phyloP scores from a whole-genome alignment of 2,113 vertebrate genomes.

The Xiphophorus hellerii region DNA sequence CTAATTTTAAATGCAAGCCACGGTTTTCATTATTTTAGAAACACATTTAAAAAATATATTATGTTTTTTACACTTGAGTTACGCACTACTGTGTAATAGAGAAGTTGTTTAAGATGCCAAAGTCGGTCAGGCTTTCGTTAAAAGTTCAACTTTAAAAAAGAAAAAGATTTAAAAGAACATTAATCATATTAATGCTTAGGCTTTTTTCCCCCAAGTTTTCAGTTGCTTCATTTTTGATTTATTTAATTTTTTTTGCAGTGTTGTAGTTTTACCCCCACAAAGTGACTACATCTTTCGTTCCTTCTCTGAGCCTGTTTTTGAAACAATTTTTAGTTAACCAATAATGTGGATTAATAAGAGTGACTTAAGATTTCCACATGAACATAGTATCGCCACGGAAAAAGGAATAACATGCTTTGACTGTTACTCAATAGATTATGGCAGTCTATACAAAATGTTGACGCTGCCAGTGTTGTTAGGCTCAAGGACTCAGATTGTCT shows the following conservation, averaged over 20 bases:
- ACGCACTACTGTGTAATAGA: no score
- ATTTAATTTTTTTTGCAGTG: background rate
- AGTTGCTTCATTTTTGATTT: background rate
- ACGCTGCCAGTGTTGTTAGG: background rate
- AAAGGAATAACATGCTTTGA: background rate
- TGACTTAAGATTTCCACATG: background rate
- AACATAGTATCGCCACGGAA: background rate
- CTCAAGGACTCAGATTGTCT: constrained; percentile 37
- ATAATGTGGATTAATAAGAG: background rate
- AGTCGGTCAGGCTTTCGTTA: no score
- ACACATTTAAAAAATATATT: no score
- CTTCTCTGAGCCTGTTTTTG: background rate
- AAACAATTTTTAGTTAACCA: background rate
- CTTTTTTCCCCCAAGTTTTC: background rate
- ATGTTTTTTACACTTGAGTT: no score
- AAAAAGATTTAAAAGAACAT: no score
- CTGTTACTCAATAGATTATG: background rate
- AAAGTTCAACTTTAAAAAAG: no score
- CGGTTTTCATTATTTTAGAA: no score
- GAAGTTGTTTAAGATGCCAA: no score
- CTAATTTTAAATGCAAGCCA: no score
- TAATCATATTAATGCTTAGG: no score
- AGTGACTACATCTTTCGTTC: background rate
- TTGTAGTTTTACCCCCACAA: background rate
- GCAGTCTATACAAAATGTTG: background rate